These are phyloP conservation scores for Hemibagrus guttatus DNA, from an alignment of 2,797 vertebrate genomes.

Conservation along the genomic window DNA sequence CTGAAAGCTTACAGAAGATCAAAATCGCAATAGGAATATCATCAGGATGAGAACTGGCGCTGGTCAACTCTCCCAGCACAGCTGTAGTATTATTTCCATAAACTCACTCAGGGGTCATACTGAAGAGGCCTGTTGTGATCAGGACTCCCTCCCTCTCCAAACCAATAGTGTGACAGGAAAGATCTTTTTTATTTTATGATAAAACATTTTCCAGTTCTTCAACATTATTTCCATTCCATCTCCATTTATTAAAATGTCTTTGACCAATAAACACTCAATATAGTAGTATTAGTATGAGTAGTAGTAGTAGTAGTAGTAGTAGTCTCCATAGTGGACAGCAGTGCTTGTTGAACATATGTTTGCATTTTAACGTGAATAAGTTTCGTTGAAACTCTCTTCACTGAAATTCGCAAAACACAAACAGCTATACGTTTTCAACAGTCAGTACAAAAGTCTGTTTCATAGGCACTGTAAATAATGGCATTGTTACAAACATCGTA, in stretches of 20 bases:
- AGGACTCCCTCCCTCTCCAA: too few species aligned
- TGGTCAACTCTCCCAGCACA: too few species aligned
- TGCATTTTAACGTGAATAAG: not conserved
- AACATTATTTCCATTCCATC: not conserved
- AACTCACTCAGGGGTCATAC: too few species aligned
- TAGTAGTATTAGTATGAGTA: too few species aligned
- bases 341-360: not conserved
- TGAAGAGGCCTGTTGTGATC: too few species aligned
- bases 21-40: too few species aligned
- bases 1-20: too few species aligned
- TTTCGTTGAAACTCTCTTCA: not conserved
- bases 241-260: not conserved
- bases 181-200: too few species aligned
- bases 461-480: not conserved
- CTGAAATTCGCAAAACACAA: not conserved
- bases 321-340: not conserved
- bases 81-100: too few species aligned
- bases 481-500: not conserved
- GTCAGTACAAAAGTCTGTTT: not conserved
- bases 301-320: too few species aligned
- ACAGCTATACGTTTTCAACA: not conserved
- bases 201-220: not conserved
- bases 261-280: conserved; percentile 3
- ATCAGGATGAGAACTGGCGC: too few species aligned
- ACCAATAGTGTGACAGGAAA: too few species aligned